Conservation (phyloP, 2,888 invertebrate species). For the Heliconius cydno region DNA sequence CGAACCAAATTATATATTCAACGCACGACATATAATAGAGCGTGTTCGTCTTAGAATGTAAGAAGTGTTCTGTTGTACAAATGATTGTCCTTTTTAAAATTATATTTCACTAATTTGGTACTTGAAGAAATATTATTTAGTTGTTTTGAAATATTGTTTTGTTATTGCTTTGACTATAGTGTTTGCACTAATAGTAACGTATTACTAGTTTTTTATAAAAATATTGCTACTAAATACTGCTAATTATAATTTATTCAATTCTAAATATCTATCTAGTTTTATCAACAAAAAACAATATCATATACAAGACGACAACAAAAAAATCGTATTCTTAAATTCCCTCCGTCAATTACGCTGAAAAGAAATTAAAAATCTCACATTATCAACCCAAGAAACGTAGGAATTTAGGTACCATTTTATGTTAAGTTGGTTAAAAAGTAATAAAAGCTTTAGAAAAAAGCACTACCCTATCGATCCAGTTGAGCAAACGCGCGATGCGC, state of each 20-base stretch:
- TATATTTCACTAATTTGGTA: background rate
- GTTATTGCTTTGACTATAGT: too few species aligned
- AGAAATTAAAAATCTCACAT: background rate
- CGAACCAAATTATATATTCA: constrained; percentile 72
- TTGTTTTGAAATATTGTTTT: too few species aligned
- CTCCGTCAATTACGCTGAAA: background rate
- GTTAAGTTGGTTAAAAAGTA: constrained; percentile 59
- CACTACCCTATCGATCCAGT: constrained; percentile 77
- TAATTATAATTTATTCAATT: background rate
- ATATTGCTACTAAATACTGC: background rate
- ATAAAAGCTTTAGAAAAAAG: constrained; percentile 74
- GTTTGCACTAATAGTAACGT: too few species aligned
- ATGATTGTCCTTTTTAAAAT: background rate
- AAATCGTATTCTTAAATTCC: background rate
- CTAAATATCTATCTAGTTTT: background rate
- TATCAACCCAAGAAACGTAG: constrained; percentile 12
- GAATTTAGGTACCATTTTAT: constrained; percentile 43
- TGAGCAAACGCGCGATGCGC: constrained; percentile 80
- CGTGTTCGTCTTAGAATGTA: background rate
- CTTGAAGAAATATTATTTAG: background rate
- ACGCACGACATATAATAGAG: constrained; percentile 66
- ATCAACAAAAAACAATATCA: background rate
- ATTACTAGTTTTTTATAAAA: background rate
- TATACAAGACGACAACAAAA: background rate
- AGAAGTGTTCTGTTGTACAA: background rate